Evolutionary conservation across 2,797 vertebrate species (phyloP).

Genomic region (Lophotriccus pileatus): DNA sequence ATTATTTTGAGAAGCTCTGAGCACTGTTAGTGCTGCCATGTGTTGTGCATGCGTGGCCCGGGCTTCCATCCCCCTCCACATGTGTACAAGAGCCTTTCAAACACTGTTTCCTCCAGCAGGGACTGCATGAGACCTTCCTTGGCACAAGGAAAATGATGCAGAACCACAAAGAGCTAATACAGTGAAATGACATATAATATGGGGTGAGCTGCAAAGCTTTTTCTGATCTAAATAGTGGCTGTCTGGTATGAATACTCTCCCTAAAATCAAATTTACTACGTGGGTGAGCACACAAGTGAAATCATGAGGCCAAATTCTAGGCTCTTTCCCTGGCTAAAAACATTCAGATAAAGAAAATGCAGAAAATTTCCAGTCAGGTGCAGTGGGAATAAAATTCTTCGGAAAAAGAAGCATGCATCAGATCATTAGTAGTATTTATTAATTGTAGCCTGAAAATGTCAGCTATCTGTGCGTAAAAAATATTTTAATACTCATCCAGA

Average conservation of each 20-base stretch:
- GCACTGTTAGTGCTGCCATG: conserved; percentile 7
- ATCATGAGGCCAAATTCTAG: neutral
- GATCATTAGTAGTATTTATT: neutral
- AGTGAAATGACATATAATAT: fast-evolving
- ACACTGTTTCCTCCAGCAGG: neutral
- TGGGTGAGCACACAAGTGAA: neutral
- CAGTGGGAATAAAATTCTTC: neutral
- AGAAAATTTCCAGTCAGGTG: neutral
- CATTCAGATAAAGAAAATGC: neutral
- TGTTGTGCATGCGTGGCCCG: neutral
- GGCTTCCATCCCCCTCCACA: neutral
- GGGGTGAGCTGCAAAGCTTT: neutral
- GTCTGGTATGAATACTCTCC: neutral
- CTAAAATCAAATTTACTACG: neutral
- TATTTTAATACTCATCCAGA: neutral
- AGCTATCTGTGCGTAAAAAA: neutral
- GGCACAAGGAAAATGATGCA: neutral
- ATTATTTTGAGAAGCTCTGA: conserved; percentile 53
- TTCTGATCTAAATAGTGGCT: neutral
- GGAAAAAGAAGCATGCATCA: neutral
- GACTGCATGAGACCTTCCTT: neutral
- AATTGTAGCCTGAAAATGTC: neutral
- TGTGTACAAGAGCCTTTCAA: neutral
- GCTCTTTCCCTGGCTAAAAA: neutral
- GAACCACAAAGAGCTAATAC: neutral